Base-by-base conservation (phyloP, 2,113 vertebrate species). In the Herpetotheres cachinnans region DNA sequence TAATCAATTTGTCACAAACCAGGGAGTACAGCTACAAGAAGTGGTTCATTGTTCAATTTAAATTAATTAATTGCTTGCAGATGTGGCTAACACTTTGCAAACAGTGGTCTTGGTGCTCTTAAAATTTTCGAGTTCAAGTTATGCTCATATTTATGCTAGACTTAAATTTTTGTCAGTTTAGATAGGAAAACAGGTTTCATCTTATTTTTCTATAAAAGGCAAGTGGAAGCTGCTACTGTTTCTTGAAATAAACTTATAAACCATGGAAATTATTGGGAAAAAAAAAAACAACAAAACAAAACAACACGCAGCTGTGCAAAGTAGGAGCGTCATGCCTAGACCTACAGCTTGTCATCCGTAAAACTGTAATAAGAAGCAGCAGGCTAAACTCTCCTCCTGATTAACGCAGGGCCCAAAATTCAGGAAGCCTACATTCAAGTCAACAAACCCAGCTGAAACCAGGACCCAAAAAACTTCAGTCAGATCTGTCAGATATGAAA, bases 1-100 rank as follows among this genome's bases (percentile, higher is more conserved):
- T 71, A 49, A 94, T 47, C 86, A 84, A 89, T 89, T 97, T 95
- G 73, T 85, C 84, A 95, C 70, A 91, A 93, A 89, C 7, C 21
- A 72, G 47, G 22, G 69, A 89, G 49, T 70, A 44, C 70, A 82
- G 42, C 44, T 91, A 92, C 74, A 80, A 54, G 73, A 87, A 94
- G 22, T 42, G 17, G 54, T 92, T 93, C 4, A 1, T 42, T 86
- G 56, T 69, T 91, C 81, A 61, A 89, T 65, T 94, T 91, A 84
- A 89, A 82, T 59, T 69, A 92, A 96, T 92, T 89, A 94, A 89
- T 42, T 87, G 44, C 40, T 79, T 82, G 77, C 47, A 82, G 73
- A 96, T 76, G 27, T 1, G 0, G 42, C 38, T 89, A 89, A 67
- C 3, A 2, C 47, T 79, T 91, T 87, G 13, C 38, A 91, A 89